These are phyloP conservation scores for Lacerta agilis DNA, from an alignment of 2,797 vertebrate genomes.

Conservation along the genomic window DNA sequence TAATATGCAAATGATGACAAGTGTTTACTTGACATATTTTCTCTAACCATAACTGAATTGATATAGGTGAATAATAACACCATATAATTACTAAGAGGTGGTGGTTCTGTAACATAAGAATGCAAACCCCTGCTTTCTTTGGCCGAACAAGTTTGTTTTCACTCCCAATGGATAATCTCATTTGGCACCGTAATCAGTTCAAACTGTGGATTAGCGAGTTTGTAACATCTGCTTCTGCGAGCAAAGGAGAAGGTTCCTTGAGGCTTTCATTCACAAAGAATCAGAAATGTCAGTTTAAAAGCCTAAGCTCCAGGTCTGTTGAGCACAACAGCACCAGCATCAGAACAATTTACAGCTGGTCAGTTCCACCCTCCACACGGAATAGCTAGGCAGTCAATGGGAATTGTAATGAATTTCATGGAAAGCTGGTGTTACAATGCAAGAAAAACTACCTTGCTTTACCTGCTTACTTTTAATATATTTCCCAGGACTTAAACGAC, in stretches of 20 bases:
- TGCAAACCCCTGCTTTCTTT: not conserved
- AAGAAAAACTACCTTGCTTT: constrained; percentile 4
- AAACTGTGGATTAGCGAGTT: constrained; percentile 5
- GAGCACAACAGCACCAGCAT: constrained; percentile 9
- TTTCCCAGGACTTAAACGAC: constrained; percentile 22
- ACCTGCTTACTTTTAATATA: constrained; percentile 26
- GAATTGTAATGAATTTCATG: not conserved
- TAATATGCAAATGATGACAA: not conserved
- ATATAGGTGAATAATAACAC: not conserved
- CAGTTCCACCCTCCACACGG: not conserved
- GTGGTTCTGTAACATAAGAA: not conserved
- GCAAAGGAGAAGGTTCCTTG: not conserved
- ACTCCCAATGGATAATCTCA: not conserved
- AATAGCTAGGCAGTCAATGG: not conserved
- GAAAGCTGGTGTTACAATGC: not conserved
- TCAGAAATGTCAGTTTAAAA: constrained; percentile 1
- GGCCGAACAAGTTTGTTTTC: not conserved
- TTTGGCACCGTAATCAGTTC: constrained; percentile 5
- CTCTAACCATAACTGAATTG: no score
- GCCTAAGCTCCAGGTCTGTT: not conserved
- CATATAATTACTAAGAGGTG: not conserved
- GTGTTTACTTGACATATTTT: not conserved
- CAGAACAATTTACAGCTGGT: not conserved
- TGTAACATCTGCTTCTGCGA: not conserved
- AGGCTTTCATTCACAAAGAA: not conserved